Base-by-base conservation (phyloP, 2,113 vertebrate genomes). In the Zosterops borbonicus region DNA sequence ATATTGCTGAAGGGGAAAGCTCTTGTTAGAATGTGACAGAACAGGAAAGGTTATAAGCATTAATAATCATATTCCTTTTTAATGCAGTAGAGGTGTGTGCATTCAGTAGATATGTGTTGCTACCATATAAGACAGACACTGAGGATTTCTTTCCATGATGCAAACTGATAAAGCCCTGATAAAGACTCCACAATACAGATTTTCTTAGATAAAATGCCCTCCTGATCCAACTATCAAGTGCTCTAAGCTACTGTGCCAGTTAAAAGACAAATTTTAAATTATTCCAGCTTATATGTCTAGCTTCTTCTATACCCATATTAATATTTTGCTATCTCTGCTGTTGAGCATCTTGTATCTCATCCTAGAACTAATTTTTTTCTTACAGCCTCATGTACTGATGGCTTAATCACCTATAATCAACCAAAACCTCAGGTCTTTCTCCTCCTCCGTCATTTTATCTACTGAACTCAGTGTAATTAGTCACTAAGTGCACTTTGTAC, bases 401-500 rank as follows among this genome's bases (percentile, higher is more conserved):
- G 76, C 68, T 95, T 86, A 95, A 75, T 89, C 90, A 92, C 23
- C 60, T 71, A 89, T 2, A 6, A 89, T 81, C 91, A 97, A 78
- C 76, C 64, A 75, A 92, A 93, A 74, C 60, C 77, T 89, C 6
- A 1, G 56, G 91, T 87, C 86, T 84, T 78, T 94, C 56, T 94
- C 80, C 50, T 88, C 90, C 83, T 78, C 86, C 63, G 2, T 87
- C 86, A 89, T 92, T 93, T 87, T 68, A 95, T 87, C 83, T 92
- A 81, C 76, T 56, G 56, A 96, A 76, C 60, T 93, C 83, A 52
- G 56, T 59, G 60, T 75, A 90, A 91, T 93, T 95, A 94, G 91
- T 90, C 89, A 96, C 64, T 87, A 92, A 92, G 73, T 81, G 76
- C 91, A 84, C 68, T 94, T 75, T 52, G 68, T 93, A 70, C 71